phyloP scores from a whole-genome alignment of 23 tunicate genomes.

The Corella eumyota region DNA sequence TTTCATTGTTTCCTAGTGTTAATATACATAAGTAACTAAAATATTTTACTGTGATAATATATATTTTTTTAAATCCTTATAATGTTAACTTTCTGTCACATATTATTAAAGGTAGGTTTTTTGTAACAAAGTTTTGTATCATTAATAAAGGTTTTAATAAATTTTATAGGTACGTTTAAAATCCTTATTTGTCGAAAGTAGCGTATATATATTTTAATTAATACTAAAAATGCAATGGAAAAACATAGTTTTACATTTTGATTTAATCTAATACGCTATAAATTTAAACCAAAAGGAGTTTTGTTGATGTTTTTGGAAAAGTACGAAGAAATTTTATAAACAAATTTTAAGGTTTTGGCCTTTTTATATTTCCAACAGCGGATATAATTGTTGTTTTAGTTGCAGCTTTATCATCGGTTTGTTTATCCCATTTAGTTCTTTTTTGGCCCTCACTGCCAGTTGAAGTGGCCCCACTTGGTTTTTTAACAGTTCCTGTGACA shows the following conservation, averaged over 20 bases:
- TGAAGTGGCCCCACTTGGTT: slow-evolving; percentile 1
- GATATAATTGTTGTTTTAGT: slow-evolving; percentile 46
- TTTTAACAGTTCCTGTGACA: slow-evolving; percentile 62
- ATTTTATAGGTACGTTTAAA: too few species aligned
- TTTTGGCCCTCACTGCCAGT: slow-evolving; percentile 18
- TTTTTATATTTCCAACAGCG: slow-evolving; percentile 48
- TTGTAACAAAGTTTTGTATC: too few species aligned
- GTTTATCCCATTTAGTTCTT: slow-evolving; percentile 78
- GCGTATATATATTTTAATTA: too few species aligned
- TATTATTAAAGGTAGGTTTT: too few species aligned
- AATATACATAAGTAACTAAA: too few species aligned
- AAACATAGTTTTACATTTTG: background rate
- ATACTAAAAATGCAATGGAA: background rate
- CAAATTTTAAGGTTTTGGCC: slow-evolving; percentile 11
- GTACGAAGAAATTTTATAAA: background rate
- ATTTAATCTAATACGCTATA: too few species aligned
- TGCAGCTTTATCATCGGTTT: slow-evolving; percentile 6
- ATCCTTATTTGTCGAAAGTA: too few species aligned
- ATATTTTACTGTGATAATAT: background rate
- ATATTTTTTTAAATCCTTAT: background rate
- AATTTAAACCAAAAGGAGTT: too few species aligned
- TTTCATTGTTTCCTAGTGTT: too few species aligned
- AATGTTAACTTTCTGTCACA: slow-evolving; percentile 1
- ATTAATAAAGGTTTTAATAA: too few species aligned
- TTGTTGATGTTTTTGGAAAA: too few species aligned